Conservation (phyloP, 1,140 invertebrate genomes). For the Drosophila mauritiana region DNA sequence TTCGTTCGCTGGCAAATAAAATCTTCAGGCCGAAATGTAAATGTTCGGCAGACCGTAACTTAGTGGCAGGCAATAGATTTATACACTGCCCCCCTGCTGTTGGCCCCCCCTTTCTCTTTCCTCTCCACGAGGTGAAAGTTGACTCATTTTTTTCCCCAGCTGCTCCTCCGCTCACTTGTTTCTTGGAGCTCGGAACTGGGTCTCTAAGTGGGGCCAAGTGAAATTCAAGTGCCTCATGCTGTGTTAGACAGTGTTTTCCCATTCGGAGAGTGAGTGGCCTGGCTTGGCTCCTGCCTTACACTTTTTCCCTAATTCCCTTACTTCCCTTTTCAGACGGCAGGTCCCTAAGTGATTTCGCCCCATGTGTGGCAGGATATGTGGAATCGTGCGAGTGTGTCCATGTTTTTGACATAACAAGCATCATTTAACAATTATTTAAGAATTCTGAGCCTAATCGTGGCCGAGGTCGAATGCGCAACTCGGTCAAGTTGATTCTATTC, state of each 20-base stretch:
- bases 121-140: constrained; percentile 69
- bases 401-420: constrained; percentile 82
- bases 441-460: constrained; percentile 53
- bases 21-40: constrained; percentile 74
- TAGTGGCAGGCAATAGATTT: constrained; percentile 83
- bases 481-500: constrained; percentile 54
- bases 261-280: constrained; percentile 59
- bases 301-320: constrained; percentile 18
- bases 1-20: constrained; percentile 35
- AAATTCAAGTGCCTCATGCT: constrained; percentile 77
- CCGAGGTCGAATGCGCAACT: constrained; percentile 41
- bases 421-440: constrained; percentile 83
- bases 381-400: constrained; percentile 39
- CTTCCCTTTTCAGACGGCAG: constrained; percentile 18
- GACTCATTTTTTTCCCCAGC: constrained; percentile 60
- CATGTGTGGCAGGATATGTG: constrained; percentile 17
- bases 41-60: constrained; percentile 83
- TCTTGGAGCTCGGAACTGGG: constrained; percentile 5
- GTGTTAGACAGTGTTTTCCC: constrained; percentile 77
- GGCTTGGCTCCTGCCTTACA: constrained; percentile 21
- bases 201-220: constrained; percentile 63
- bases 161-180: constrained; percentile 24
- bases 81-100: constrained; percentile 46
- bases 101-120: constrained; percentile 7
- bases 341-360: constrained; percentile 70